Evolutionary conservation across 2,113 vertebrate species (phyloP).

Genomic region (Pterocles orientalis): DNA sequence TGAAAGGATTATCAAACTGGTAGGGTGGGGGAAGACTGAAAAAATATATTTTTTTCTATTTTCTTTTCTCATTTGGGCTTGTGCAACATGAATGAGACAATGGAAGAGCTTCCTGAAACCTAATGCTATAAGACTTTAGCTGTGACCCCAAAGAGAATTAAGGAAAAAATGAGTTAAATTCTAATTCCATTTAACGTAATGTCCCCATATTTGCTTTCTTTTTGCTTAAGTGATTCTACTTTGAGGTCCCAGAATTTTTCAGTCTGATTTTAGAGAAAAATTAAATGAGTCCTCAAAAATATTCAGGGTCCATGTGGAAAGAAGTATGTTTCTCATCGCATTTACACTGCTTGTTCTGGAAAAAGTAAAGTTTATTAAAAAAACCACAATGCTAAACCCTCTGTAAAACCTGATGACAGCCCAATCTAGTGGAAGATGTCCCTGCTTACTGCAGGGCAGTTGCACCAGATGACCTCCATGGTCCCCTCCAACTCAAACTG

Average conservation of each 20-base stretch:
- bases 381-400: fast-evolving
- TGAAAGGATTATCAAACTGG: not conserved
- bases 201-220: not conserved
- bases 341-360: not conserved
- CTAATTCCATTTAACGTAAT: not conserved
- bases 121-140: not conserved
- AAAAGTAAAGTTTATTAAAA: not conserved
- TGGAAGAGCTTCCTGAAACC: not conserved
- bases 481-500: too few species aligned
- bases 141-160: not conserved
- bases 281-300: not conserved
- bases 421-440: too few species aligned
- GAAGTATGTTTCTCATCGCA: not conserved
- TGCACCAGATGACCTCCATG: too few species aligned
- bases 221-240: not conserved
- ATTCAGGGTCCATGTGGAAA: not conserved
- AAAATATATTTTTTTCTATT: not conserved
- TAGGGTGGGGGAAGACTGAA: not conserved
- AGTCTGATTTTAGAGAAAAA: not conserved
- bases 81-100: not conserved
- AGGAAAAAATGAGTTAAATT: not conserved
- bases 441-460: too few species aligned
- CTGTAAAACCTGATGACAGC: not conserved
- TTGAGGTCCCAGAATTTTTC: not conserved
- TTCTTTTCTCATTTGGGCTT: not conserved